These are phyloP conservation scores for Sclerurus mexicanus DNA, from an alignment of 2,113 vertebrate genomes.

Conservation along the genomic window DNA sequence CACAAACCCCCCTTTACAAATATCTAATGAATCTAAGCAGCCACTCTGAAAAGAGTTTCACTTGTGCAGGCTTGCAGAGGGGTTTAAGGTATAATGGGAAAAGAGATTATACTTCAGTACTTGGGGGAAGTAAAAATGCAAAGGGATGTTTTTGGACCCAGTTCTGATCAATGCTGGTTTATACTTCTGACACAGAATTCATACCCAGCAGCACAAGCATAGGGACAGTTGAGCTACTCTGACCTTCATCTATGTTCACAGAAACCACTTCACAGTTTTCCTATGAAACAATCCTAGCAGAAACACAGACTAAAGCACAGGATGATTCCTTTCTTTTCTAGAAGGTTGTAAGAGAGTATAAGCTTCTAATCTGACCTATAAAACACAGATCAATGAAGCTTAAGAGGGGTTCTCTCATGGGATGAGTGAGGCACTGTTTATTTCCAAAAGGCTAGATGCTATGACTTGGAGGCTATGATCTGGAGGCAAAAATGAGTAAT, in stretches of 20 bases:
- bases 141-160: background rate
- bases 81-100: background rate
- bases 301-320: background rate
- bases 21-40: background rate
- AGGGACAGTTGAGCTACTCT: background rate
- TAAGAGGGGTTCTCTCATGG: background rate
- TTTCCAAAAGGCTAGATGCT: background rate
- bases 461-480: background rate
- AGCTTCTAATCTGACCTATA: background rate
- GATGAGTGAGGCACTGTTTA: background rate
- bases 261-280: background rate
- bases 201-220: background rate
- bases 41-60: background rate
- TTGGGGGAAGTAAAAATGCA: background rate
- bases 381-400: background rate
- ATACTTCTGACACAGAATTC: background rate
- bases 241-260: background rate
- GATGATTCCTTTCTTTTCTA: background rate
- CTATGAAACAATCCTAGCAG: background rate
- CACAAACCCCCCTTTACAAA: background rate
- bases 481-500: background rate
- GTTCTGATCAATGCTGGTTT: background rate
- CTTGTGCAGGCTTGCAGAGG: background rate
- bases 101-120: background rate
- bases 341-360: background rate